Evolutionary conservation across 2,797 vertebrate species (phyloP), one percentile per base, ranked within the genome.

Genomic region (Malurus splendens): DNA sequence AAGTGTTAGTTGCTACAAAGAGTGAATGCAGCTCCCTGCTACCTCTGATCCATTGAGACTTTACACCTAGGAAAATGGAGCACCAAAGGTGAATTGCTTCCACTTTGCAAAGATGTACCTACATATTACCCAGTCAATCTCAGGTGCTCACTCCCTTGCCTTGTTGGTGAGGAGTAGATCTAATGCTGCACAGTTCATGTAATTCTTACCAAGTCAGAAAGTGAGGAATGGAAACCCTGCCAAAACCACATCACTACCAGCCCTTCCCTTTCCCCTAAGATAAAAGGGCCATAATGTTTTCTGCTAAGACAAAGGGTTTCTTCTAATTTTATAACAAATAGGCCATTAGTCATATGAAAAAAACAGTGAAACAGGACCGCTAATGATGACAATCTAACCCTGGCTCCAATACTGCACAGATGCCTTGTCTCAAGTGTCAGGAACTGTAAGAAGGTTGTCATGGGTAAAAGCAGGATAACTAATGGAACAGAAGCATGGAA

Each of bases 81-180:
- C 11, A 52, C 25, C 27, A 38, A 44, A 85, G 51, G 76, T 42
- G 45, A 85, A 64, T 25, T 79, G 33, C 55, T 65, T 41, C 25
- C 39, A 25, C 42, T 61, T 48, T 56, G 42, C 39, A 57, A 44
- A 75, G 42, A 9, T 22, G n/a, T 64, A 71, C 39, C 50, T 51
- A 18, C 4, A 3, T 15, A 55, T 39, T 50, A 55, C 3, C 7
- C 4, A 55, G 54, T 36, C 47, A 52, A 1, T 17, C n/a, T 20
- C 28, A 24, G 48, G 32, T 1, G 1, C 41, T 61, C 41, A 36
- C 38, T 42, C 28, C 0, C 0, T 28, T 10, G 25, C 38, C 23
- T 16, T 64, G 28, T 1, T 16, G 44, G 7, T 3, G 18, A 5
- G 5, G 25, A 10, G 3, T 6, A 24, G 14, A 33, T 44, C 38